A percentile compares a stretch with the other conserved stretches of the same genome.
These are phyloP conservation scores for Drosophila prolongata DNA, from an alignment of 2,888 invertebrate species.

Conservation along the genomic window DNA sequence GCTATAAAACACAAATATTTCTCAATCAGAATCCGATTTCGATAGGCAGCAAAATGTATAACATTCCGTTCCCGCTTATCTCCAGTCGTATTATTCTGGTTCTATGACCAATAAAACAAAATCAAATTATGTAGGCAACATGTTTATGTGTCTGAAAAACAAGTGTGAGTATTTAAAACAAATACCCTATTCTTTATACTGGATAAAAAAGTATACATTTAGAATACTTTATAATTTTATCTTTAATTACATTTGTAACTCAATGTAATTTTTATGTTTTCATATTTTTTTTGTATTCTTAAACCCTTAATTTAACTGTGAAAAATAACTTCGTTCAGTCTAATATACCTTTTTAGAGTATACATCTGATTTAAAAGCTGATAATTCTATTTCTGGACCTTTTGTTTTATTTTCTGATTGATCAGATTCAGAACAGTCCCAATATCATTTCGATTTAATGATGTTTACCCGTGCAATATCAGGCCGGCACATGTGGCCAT, in stretches of 20 bases:
- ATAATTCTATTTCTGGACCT: background rate
- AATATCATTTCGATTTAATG: constrained; percentile 34
- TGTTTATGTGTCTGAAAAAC: constrained; percentile 55
- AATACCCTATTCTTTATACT: background rate
- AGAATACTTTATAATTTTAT: no score
- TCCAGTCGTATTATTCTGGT: constrained; percentile 24
- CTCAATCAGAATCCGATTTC: constrained; percentile 45
- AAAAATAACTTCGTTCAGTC: no score
- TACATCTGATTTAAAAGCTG: background rate
- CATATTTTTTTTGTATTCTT: no score
- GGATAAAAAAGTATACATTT: background rate
- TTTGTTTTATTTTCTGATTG: constrained; percentile 7
- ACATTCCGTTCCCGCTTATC: constrained; percentile 56
- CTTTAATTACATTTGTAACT: background rate
- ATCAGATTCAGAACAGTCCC: constrained; percentile 20
- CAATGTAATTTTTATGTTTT: background rate
- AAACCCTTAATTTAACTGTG: no score
- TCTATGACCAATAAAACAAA: constrained; percentile 51
- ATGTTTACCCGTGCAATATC: constrained; percentile 21
- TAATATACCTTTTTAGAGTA: background rate
- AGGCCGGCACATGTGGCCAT: constrained; percentile 24
- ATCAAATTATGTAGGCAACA: constrained; percentile 68
- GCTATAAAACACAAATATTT: constrained; percentile 51
- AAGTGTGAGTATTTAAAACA: background rate
- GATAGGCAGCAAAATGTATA: constrained; percentile 45